Evolutionary conservation across 2,888 invertebrate genomes (phyloP), one percentile per base, ranked within the genome.

Genomic region (Anorthoa munda): DNA sequence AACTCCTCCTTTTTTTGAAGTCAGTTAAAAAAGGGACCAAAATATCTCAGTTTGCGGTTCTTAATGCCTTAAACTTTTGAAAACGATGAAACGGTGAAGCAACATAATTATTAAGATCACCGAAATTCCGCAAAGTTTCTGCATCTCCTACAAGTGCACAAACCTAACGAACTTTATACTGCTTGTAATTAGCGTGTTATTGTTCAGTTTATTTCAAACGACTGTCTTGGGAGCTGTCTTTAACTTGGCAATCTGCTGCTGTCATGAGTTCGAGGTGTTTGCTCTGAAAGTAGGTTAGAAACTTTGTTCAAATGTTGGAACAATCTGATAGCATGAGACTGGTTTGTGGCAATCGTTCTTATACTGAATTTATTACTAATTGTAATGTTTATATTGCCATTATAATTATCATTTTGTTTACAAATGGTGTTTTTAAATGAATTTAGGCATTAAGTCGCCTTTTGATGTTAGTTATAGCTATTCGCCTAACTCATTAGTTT

Each of bases 171-270:
- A 73, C 65, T 66, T 79, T 59, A 59, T 48, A 66, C 68, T 48
- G 75, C 31, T 48, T 45, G 50, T 66, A 69, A 79, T 75, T 69
- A 59, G 2, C 18, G 51, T 48, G 46, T 48, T 64, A 55, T 39
- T 46, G 23, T 48, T 56, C 51, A 51, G 64, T 67, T 75, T 67
- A 67, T 67, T 56, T 59, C 51, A 13, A 39, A 58, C 26, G 21
- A 67, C 66, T 66, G 66, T 66, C 80, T 79, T 56, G 63, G n/a
- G 66, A 56, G 26, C 66, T 59, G 63, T 66, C 75, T 64, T 18
- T 51, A 68, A 66, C 48, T 79, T 55, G 17, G 50, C 26, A 56
- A 64, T 70, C 75, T 56, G 45, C 50, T 51, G 12, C 39, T 70
- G 69, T 66, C 63, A 75, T 75, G 70, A 80, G 50, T 64, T 70